Conservation (phyloP, 2,113 vertebrate genomes). For the Silurus meridionalis region DNA sequence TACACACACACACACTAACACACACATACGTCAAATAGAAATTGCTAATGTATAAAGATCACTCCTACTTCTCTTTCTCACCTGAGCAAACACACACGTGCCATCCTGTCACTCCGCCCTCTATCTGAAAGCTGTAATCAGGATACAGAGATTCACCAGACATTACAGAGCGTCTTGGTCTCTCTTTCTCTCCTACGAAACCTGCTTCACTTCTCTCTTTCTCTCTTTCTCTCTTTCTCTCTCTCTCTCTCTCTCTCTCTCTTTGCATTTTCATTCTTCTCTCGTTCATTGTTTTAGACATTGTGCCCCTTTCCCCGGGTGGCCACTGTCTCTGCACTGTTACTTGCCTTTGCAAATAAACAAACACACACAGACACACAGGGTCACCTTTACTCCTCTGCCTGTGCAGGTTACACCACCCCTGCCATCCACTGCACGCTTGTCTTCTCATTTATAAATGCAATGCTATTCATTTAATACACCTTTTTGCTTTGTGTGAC, state of each 20-base stretch:
- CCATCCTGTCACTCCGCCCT: constrained; percentile 58
- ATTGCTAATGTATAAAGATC: constrained; percentile 39
- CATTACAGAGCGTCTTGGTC: constrained; percentile 32
- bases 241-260: constrained; percentile 23
- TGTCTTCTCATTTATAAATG: constrained; percentile 11
- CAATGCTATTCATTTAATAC: not conserved
- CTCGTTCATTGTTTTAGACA: constrained; percentile 26
- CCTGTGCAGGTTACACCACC: not conserved
- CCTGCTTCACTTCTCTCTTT: not conserved
- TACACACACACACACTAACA: constrained; percentile 39
- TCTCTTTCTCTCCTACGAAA: not conserved
- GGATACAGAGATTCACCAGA: constrained; percentile 70
- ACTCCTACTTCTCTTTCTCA: constrained; percentile 35
- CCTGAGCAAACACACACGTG: constrained; percentile 50
- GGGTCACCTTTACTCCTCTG: constrained; percentile 46
- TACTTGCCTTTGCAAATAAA: constrained; percentile 35
- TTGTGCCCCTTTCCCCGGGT: constrained; percentile 38
- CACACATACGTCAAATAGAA: constrained; percentile 22
- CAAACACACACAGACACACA: constrained; percentile 15
- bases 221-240: constrained; percentile 22
- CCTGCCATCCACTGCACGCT: constrained; percentile 2
- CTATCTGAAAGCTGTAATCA: constrained; percentile 66
- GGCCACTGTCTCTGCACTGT: constrained; percentile 30
- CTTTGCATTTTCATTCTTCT: constrained; percentile 14
- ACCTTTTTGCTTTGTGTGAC: not conserved